Evolutionary conservation across 2,113 vertebrate species (phyloP).

Genomic region (Nothobranchius furzeri): DNA sequence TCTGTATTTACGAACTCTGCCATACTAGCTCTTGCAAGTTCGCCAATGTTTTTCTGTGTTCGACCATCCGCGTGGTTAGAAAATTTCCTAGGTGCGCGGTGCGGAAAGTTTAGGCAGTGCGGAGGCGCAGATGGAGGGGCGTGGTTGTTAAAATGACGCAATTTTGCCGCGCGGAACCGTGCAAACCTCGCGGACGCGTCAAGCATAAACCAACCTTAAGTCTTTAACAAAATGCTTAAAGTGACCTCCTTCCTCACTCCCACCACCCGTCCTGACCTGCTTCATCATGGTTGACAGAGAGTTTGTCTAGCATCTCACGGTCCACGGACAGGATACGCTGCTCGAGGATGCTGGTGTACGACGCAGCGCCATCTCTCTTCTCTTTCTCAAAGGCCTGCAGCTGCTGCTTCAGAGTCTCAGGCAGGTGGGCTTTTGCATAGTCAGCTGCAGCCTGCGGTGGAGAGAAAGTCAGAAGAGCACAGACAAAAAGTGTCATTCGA

Average conservation of each 20-base stretch:
- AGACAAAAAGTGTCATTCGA: constrained; percentile 4
- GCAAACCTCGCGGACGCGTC: no score
- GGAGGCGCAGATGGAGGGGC: no score
- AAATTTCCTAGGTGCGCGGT: no score
- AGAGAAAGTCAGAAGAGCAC: constrained; percentile 15
- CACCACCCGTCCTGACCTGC: constrained; percentile 81
- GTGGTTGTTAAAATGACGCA: no score
- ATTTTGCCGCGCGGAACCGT: no score
- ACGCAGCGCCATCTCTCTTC: constrained; percentile 89
- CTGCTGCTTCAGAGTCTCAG: constrained; percentile 90
- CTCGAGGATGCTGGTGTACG: constrained; percentile 91
- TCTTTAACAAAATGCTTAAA: neutral
- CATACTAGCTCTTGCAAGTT: no score
- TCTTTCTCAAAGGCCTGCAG: constrained; percentile 92
- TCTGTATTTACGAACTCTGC: no score
- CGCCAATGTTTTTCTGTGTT: no score
- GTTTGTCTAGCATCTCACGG: constrained; percentile 93
- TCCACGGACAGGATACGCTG: constrained; percentile 94
- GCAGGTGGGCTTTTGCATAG: constrained; percentile 93
- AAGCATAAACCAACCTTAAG: no score
- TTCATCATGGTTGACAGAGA: constrained; percentile 93
- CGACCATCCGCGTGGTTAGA: no score
- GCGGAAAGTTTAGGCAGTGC: no score
- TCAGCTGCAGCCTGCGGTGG: constrained; percentile 89
- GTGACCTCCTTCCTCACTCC: neutral